These are phyloP conservation scores for Cryptoleucopteryx plumbea DNA, from an alignment of 2,113 vertebrate genomes.

Conservation along the genomic window DNA sequence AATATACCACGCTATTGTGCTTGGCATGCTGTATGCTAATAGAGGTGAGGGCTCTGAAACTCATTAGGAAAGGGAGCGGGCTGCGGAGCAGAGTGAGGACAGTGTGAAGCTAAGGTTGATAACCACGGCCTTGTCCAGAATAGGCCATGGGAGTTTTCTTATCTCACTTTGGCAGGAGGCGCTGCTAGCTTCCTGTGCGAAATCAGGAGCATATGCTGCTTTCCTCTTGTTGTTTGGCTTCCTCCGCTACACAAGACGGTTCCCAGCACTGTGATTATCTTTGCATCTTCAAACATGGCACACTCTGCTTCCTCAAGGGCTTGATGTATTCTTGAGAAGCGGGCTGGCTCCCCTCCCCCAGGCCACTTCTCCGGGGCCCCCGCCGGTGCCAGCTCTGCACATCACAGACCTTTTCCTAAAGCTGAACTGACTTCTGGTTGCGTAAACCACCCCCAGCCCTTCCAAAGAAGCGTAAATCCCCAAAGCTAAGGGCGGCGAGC, in stretches of 20 bases:
- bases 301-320: conserved; percentile 96
- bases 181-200: conserved; percentile 97
- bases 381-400: background rate
- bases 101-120: conserved; percentile 79
- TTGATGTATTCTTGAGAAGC: conserved; percentile 93
- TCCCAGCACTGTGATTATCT: conserved; percentile 99
- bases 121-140: conserved; percentile 86
- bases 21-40: conserved; percentile 70
- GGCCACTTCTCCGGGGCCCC: conserved; percentile 42
- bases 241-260: conserved; percentile 95
- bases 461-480: background rate
- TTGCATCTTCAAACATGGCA: conserved; percentile 99
- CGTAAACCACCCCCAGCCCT: background rate
- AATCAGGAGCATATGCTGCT: conserved; percentile 92
- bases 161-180: conserved; percentile 97
- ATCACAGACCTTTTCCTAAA: conserved; percentile 59
- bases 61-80: conserved; percentile 75
- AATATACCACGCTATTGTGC: conserved; percentile 74
- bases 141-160: conserved; percentile 98
- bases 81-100: conserved; percentile 70
- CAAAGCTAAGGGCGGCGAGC: rapidly evolving
- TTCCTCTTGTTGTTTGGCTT: conserved; percentile 99
- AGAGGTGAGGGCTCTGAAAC: conserved; percentile 65
- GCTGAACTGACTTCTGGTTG: conserved; percentile 11
- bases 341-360: conserved; percentile 61